phyloP scores from a whole-genome alignment of 2,113 vertebrate species.

The Choloepus hoffmanni region DNA sequence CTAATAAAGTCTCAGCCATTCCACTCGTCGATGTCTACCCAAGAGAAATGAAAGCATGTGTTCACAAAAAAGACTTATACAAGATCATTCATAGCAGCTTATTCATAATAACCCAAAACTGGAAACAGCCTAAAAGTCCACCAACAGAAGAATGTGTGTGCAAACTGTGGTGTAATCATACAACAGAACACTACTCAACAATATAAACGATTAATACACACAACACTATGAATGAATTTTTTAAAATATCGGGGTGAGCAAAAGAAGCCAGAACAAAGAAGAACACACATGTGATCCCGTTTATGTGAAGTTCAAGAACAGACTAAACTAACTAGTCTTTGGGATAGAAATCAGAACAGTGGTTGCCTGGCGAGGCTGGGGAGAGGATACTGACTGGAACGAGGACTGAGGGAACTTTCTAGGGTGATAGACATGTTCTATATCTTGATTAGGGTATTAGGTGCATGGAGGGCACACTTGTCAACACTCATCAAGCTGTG shows the following conservation, averaged over 20 bases:
- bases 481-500: background rate
- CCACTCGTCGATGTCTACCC: background rate
- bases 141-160: too few relatives aligned
- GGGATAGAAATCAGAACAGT: background rate
- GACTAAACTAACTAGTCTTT: background rate
- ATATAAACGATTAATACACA: background rate
- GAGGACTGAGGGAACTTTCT: background rate
- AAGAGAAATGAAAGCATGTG: too few relatives aligned
- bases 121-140: too few relatives aligned
- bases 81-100: too few relatives aligned
- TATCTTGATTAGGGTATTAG: too few relatives aligned
- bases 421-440: background rate
- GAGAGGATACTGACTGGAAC: rapidly evolving
- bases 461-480: background rate
- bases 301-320: background rate
- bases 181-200: too few relatives aligned
- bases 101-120: too few relatives aligned
- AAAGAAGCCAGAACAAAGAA: background rate
- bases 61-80: too few relatives aligned
- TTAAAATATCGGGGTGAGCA: background rate
- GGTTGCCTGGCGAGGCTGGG: too few relatives aligned
- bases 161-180: too few relatives aligned
- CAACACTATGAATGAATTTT: background rate
- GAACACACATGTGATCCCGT: background rate
- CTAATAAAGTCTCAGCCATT: background rate